A percentile compares a stretch with the other conserved stretches of the same genome.
Evolutionary conservation across 2,113 vertebrate genomes (phyloP).

Genomic region (Eretmochelys imbricata): DNA sequence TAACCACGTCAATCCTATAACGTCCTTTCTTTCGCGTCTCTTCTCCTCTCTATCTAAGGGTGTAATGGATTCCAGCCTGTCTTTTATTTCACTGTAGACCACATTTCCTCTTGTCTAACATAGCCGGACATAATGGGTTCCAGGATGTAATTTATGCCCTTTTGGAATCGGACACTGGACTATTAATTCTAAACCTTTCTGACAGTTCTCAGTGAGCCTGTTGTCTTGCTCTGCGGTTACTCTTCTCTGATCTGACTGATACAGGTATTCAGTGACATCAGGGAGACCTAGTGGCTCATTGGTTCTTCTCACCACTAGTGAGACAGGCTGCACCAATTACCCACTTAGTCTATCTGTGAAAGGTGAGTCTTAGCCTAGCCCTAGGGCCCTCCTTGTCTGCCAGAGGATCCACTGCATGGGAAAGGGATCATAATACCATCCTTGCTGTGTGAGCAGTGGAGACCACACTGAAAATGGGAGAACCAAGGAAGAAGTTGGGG

Average conservation of each 20-base stretch:
- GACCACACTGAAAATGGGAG: not conserved
- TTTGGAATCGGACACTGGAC: constrained; percentile 70
- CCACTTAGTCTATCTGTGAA: not conserved
- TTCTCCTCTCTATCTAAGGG: constrained; percentile 68
- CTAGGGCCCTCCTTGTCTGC: not conserved
- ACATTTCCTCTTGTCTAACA: constrained; percentile 79
- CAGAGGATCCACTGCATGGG: not conserved
- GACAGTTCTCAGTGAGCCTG: constrained; percentile 50
- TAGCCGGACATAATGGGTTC: constrained; percentile 78
- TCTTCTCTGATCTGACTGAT: not conserved
- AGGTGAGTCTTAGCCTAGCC: not conserved
- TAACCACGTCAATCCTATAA: constrained; percentile 80
- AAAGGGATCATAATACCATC: not conserved
- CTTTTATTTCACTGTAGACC: constrained; percentile 82
- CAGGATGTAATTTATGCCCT: constrained; percentile 78
- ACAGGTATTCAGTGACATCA: not conserved
- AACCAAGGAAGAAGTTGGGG: not conserved
- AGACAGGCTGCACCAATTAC: not conserved
- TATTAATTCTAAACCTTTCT: constrained; percentile 61
- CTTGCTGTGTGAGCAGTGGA: not conserved
- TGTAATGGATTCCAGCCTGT: constrained; percentile 82
- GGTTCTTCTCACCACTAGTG: not conserved
- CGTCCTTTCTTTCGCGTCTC: constrained; percentile 76
- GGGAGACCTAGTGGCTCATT: not conserved
- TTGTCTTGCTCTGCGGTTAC: constrained; percentile 30